Evolutionary conservation across 2,113 vertebrate genomes (phyloP), one percentile per base, ranked within the genome.

Genomic region (Tautogolabrus adspersus): DNA sequence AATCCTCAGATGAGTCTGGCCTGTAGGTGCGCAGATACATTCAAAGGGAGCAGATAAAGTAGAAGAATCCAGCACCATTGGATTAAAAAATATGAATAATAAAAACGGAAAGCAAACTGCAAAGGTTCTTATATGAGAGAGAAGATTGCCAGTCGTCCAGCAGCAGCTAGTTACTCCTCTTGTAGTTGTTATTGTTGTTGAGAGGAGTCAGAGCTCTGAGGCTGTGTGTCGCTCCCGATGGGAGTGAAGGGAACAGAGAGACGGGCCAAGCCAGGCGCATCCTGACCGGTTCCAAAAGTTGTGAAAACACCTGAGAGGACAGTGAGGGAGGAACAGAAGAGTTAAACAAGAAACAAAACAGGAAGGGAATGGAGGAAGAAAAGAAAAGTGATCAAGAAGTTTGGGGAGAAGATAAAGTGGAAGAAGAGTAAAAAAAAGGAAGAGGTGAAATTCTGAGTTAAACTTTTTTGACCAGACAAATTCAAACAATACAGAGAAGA

Each of bases 151-250:
- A 72, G 77, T 79, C 38, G 66, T 19, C 18, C 63, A 6, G 77
- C 59, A 38, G 79, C 64, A 58, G 94, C 94, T 97, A 97, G 87
- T 96, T 95, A 90, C 90, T 96, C 96, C 97, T 97, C 95, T 95
- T 97, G 94, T 96, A 96, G 96, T 96, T 96, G 95, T 96, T 97
- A 96, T 96, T 96, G 95, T 96, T 97, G 94, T 92, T 94, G 84
- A 91, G 97, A 93, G 89, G 96, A 93, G 86, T 54, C 61, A 96
- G 94, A 57, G 92, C 95, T 93, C 88, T 86, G 92, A 85, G 74
- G 72, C 81, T 78, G 11, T 79, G 82, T 0, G 80, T 13, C 0
- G 69, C 54, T 86, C 34, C 82, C 75, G 89, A 75, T 74, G 94
- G 94, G 61, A 95, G 91, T 16, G 88, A 91, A 88, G 95, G 91